Evolutionary conservation across 2,797 vertebrate species (phyloP), one percentile per base, ranked within the genome.

Genomic region (Diplodus puntazzo): DNA sequence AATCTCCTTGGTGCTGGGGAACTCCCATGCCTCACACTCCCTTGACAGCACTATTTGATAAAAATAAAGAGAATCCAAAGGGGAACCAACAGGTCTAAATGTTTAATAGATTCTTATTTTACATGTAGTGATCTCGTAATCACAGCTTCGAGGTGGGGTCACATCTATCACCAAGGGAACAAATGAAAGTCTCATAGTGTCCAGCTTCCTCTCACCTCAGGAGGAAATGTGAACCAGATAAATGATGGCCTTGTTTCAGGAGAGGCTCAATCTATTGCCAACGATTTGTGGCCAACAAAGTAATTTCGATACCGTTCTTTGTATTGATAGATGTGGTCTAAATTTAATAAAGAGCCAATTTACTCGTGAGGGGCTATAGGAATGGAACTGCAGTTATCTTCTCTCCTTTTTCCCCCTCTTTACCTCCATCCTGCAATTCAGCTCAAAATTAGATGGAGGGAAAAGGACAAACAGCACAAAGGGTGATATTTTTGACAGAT

Each of bases 341-440:
- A 88, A 94, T 93, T 88, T 92, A 92, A 94, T 94, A 95, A 90
- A 93, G 84, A 90, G 84, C 84, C 93, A 92, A 91, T 94, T 92
- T 95, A 92, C 82, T 85, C 1, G 66, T 74, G 66, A 75, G 83
- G 79, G 79, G 79, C 30, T 82, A 72, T 67, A 72, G 87, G 73
- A 89, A 90, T 85, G 83, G 81, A 86, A 85, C 83, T 81, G 79
- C 73, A 68, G 87, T 90, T 91, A 87, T 94, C 87, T 86, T 77
- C 72, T 68, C 60, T 73, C 66, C 76, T 80, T 83, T 83, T 61
- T 59, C 25, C 25, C 25, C 61, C 20, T 50, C 68, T 75, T 79
- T 83, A n/a, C 59, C 69, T 76, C 73, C 69, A 50, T 79, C 57
- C 75, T 80, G 69, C 80, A 77, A 82, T 87, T 60, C 63, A 43